A percentile compares a stretch with the other conserved stretches of the same genome.
phyloP scores from a whole-genome alignment of 2,888 invertebrate genomes.

The Tolmerus cingulatus region DNA sequence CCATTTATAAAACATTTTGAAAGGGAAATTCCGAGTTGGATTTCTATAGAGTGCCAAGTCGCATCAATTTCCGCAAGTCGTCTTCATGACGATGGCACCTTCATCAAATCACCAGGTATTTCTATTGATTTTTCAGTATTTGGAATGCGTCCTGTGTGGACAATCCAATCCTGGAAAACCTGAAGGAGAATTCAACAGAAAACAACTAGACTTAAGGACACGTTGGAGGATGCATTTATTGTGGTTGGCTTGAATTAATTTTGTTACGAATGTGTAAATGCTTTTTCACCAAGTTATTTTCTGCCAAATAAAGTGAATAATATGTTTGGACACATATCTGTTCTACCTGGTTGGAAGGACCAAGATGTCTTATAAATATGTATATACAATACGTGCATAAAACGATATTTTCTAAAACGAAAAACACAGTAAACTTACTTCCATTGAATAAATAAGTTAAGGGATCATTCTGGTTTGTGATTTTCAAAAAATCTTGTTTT shows the following conservation, averaged over 20 bases:
- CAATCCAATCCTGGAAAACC: neutral
- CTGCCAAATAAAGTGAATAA: no score
- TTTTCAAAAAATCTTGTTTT: no score
- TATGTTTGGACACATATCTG: no score
- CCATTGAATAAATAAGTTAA: no score
- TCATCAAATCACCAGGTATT: neutral
- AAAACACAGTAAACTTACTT: no score
- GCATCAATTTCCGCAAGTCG: neutral
- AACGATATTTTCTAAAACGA: no score
- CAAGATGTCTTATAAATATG: no score
- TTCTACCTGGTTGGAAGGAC: no score
- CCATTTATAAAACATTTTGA: neutral
- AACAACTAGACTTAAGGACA: neutral
- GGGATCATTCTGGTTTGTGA: no score
- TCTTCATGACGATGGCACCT: neutral
- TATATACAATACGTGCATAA: no score
- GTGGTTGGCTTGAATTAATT: neutral
- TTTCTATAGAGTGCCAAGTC: neutral
- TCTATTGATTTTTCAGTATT: neutral
- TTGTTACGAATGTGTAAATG: neutral
- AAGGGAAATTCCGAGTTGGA: neutral
- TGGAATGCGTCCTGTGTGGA: neutral
- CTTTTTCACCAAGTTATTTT: neutral
- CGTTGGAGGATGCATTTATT: no score
- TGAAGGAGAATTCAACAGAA: neutral